phyloP scores from a whole-genome alignment of 2,888 invertebrate species.

The Drosophila mettleri region DNA sequence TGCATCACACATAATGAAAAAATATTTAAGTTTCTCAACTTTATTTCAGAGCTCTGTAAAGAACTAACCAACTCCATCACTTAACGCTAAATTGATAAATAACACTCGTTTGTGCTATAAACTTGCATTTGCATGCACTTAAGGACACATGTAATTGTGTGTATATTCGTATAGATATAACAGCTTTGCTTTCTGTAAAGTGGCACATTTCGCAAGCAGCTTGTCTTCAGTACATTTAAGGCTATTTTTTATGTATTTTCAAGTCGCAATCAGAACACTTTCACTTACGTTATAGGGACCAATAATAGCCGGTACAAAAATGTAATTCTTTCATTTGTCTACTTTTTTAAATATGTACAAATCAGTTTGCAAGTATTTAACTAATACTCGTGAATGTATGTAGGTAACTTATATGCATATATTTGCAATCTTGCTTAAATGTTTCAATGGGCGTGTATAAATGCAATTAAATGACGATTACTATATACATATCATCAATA shows the following conservation, averaged over 20 bases:
- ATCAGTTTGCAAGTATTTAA: too few relatives aligned
- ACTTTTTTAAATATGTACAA: background rate
- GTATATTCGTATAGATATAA: background rate
- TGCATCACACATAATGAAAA: too few relatives aligned
- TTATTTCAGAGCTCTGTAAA: too few relatives aligned
- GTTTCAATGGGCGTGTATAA: conserved; percentile 3
- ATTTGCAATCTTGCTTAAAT: background rate
- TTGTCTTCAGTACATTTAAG: background rate
- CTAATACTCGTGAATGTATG: background rate
- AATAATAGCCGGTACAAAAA: background rate
- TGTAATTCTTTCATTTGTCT: background rate
- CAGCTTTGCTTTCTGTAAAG: background rate
- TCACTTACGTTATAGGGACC: background rate
- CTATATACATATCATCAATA: conserved; percentile 7
- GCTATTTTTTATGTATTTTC: background rate
- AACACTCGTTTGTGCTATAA: too few relatives aligned
- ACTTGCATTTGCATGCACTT: background rate
- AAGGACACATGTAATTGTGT: background rate
- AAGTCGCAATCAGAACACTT: background rate
- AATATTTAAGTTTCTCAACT: too few relatives aligned
- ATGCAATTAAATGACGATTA: background rate
- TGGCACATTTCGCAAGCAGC: background rate
- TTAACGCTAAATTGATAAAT: background rate
- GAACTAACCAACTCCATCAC: too few relatives aligned
- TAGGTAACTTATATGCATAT: background rate